Conservation (phyloP, 2,888 invertebrate genomes). For the Cephus nigrinus region DNA sequence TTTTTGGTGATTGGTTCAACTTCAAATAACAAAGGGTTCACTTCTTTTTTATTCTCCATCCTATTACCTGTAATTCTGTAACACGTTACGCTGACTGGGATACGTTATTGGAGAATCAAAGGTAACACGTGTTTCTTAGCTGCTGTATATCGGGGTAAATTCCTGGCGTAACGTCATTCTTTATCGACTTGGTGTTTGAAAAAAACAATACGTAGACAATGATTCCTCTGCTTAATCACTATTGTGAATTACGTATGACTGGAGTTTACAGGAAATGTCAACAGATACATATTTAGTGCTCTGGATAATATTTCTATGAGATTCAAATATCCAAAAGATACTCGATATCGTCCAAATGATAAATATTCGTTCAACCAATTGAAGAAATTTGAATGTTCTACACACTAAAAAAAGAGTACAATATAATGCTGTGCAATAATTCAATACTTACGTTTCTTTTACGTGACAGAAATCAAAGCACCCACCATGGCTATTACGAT, state of each 20-base stretch:
- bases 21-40: not conserved
- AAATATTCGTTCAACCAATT: no score
- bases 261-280: not conserved
- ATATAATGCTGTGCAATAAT: not conserved
- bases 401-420: not conserved
- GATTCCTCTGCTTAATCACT: not conserved
- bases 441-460: not conserved
- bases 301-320: not conserved
- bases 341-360: not conserved
- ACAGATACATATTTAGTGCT: not conserved
- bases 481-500: not conserved
- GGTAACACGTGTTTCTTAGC: not conserved
- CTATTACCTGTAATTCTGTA: not conserved
- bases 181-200: not conserved
- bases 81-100: not conserved
- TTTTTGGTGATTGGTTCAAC: not conserved
- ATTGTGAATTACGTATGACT: not conserved
- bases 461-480: not conserved
- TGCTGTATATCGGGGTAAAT: not conserved
- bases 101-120: not conserved
- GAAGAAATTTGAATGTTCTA: not conserved
- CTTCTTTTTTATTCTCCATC: not conserved
- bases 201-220: not conserved
- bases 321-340: not conserved
- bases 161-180: not conserved